A percentile compares a stretch with the other conserved stretches of the same genome.
phyloP scores from a whole-genome alignment of 2,113 vertebrate species.

The Acanthisitta chloris region DNA sequence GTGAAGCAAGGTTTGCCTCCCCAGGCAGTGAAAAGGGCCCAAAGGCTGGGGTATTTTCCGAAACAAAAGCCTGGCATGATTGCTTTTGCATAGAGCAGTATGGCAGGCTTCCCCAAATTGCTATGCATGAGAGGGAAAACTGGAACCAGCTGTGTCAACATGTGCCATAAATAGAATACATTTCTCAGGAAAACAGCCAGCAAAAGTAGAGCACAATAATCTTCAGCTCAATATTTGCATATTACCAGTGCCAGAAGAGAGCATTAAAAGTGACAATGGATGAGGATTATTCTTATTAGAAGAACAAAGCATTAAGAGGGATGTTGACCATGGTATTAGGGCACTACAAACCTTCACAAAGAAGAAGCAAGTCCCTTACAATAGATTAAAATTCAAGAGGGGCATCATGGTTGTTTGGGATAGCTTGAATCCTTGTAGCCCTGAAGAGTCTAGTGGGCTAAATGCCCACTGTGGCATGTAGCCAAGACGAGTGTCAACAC shows the following conservation, averaged over 20 bases:
- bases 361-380: not conserved
- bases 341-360: not conserved
- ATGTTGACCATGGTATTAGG: not conserved
- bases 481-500: not conserved
- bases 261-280: not conserved
- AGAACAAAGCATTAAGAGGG: not conserved
- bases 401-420: not conserved
- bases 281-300: not conserved
- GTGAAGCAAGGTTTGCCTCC: not conserved
- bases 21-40: not conserved
- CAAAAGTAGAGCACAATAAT: not conserved
- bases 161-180: conserved; percentile 28
- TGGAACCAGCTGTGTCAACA: conserved; percentile 34
- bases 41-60: not conserved
- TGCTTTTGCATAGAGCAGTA: not conserved
- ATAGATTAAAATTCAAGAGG: not conserved
- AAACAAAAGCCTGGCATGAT: conserved; percentile 16
- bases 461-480: not conserved
- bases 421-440: not conserved
- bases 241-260: not conserved
- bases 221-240: not conserved
- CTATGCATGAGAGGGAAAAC: conserved; percentile 42
- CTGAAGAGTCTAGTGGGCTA: not conserved
- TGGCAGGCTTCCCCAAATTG: not conserved
- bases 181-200: conserved; percentile 31